Base-by-base conservation (phyloP, 2,888 invertebrate genomes). In the Eilema depressum region DNA sequence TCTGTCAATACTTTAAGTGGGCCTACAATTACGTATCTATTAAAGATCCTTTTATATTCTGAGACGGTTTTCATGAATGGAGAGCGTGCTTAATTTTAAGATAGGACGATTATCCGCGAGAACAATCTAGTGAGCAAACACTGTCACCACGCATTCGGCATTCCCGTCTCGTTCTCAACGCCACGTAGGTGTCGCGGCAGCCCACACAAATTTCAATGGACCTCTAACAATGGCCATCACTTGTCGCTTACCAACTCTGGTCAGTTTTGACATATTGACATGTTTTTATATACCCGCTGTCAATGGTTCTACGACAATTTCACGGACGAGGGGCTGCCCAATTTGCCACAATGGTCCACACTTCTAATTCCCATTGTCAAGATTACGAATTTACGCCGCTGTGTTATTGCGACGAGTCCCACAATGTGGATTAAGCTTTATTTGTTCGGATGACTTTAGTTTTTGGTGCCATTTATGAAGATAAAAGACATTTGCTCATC, bases 191-290 rank as follows among this genome's bases (percentile, higher is more conserved):
- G 91, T 89, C 85, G 88, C 88, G 84, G 79, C 84, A 88, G 93
- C 88, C 94, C 95, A 95, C 95, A 95, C 95, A 83, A 88, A 94
- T 88, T 95, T 95, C 93, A 91, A 95, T 92, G 83, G 88, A 72
- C 71, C 72, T 70, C 77, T 82, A 88, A 95, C 94, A 95, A 95
- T 87, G 87, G 85, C 70, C 90, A 81, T 94, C 94, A 93, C 93
- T 94, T 93, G 93, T 94, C 92, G 90, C 88, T 90, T 87, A 89
- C 93, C 86, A 93, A 93, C 93, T 92, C 92, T 93, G 92, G 91
- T 92, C 93, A 93, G 94, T 95, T 95, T 92, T 95, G 95, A 95
- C 95, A 94, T 88, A 90, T 94, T 90, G 93, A 94, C 94, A 93
- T 94, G 95, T 95, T 95, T 93, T 94, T 94, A 92, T 93, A 91